Conservation (phyloP, 1,140 invertebrate species). For the Capitella teleta region DNA sequence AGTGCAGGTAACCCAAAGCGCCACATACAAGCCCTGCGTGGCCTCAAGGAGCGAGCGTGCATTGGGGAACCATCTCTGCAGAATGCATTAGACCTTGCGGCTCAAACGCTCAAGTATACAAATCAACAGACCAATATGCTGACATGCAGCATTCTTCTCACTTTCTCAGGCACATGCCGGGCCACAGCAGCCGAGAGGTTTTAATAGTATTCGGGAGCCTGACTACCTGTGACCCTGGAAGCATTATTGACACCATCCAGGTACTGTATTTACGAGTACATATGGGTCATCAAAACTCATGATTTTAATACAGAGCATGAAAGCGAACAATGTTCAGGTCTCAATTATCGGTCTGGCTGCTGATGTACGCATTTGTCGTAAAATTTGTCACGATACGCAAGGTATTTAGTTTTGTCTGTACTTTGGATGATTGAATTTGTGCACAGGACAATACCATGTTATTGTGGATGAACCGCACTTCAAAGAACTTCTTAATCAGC, state of each 20-base stretch:
- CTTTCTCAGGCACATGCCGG: slow-evolving; percentile 60
- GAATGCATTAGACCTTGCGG: slow-evolving; percentile 81
- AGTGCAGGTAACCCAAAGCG: slow-evolving; percentile 42
- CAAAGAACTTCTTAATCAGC: slow-evolving; percentile 55
- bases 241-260: slow-evolving; percentile 77
- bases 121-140: neutral
- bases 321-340: slow-evolving; percentile 58
- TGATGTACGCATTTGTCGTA: slow-evolving; percentile 83
- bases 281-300: neutral
- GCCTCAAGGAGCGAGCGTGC: slow-evolving; percentile 38
- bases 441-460: slow-evolving; percentile 58
- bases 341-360: slow-evolving; percentile 89
- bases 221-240: slow-evolving; percentile 90
- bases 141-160: no score
- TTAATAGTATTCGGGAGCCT: slow-evolving; percentile 76
- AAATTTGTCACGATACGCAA: slow-evolving; percentile 69
- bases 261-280: slow-evolving; percentile 36
- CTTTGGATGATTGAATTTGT: neutral
- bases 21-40: slow-evolving; percentile 40
- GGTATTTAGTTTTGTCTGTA: slow-evolving; percentile 39
- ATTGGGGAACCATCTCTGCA: slow-evolving; percentile 87
- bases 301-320: slow-evolving; percentile 34
- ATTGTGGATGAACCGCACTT: slow-evolving; percentile 86
- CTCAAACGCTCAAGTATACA: slow-evolving; percentile 59
- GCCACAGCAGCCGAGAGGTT: slow-evolving; percentile 85